phyloP scores from a whole-genome alignment of 2,888 invertebrate species.

The Lithodes maja region DNA sequence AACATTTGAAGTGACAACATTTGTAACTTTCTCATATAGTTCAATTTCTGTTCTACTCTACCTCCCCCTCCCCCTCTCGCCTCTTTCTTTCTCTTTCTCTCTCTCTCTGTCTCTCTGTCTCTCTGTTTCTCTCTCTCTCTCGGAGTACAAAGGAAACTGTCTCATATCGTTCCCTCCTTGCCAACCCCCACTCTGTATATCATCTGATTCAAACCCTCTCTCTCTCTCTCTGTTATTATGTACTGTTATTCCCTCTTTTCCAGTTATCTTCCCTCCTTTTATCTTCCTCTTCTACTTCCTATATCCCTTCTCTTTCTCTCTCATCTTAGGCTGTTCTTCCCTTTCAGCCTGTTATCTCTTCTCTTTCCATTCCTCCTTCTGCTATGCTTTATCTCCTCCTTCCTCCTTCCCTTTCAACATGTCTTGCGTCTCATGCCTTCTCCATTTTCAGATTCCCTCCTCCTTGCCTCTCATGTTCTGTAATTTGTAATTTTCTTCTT shows the following conservation, averaged over 20 bases:
- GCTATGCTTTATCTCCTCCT: neutral
- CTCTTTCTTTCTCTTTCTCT: slow-evolving; percentile 5
- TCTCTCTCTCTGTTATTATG: neutral
- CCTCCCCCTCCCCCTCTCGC: neutral
- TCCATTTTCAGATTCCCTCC: neutral
- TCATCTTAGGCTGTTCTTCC: neutral
- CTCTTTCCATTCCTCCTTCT: neutral
- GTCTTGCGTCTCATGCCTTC: neutral
- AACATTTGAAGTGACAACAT: neutral
- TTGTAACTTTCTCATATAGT: neutral
- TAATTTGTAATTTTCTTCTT: no score
- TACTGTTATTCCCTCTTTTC: neutral
- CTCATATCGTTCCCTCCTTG: neutral
- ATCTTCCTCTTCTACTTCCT: neutral
- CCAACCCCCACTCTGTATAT: neutral
- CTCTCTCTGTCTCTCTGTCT: neutral
- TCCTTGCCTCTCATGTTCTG: no score
- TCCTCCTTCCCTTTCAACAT: neutral
- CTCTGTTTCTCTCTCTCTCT: neutral
- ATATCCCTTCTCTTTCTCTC: neutral
- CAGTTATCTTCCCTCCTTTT: no score
- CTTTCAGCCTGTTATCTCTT: neutral
- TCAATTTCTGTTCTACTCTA: neutral
- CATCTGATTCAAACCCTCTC: neutral
- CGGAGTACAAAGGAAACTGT: neutral